Conservation (phyloP, 2,888 invertebrate species). For the Anthophora plumipes region DNA sequence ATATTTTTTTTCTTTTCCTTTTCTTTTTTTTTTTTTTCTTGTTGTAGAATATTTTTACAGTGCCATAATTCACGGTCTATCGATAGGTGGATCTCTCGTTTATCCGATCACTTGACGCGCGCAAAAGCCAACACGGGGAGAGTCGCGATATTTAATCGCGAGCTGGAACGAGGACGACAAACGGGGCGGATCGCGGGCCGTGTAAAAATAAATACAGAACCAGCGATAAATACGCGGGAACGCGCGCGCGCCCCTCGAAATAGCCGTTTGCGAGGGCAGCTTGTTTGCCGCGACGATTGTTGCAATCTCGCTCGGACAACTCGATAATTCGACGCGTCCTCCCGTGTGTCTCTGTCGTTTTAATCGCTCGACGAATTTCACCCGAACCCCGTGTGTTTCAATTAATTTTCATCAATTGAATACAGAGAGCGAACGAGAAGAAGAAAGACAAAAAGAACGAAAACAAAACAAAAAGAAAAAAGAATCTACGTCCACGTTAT, state of each 20-base stretch:
- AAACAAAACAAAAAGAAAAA: too few relatives aligned
- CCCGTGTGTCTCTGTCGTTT: not conserved
- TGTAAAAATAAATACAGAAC: conserved; percentile 35
- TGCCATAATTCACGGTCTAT: too few relatives aligned
- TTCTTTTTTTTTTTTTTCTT: too few relatives aligned
- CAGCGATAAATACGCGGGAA: conserved; percentile 10
- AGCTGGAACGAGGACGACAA: not conserved
- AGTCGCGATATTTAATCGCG: conserved; percentile 15
- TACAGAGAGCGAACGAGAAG: too few relatives aligned
- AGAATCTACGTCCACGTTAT: too few relatives aligned
- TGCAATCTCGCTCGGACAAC: conserved; percentile 30
- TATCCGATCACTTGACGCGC: conserved; percentile 9
- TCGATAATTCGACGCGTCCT: conserved; percentile 29
- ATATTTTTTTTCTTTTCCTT: too few relatives aligned
- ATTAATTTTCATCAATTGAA: conserved; percentile 5
- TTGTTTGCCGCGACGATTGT: conserved; percentile 32
- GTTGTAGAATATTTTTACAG: too few relatives aligned
- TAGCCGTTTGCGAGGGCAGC: not conserved
- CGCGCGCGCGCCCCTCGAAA: not conserved
- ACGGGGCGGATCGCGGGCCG: not conserved
- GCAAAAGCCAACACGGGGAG: conserved; percentile 7
- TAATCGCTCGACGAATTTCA: conserved; percentile 33
- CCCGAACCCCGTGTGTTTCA: not conserved
- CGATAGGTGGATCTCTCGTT: not conserved
- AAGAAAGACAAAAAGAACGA: too few relatives aligned